Evolutionary conservation across 2,888 invertebrate genomes (phyloP).

Genomic region (Orchesellides sinensis): DNA sequence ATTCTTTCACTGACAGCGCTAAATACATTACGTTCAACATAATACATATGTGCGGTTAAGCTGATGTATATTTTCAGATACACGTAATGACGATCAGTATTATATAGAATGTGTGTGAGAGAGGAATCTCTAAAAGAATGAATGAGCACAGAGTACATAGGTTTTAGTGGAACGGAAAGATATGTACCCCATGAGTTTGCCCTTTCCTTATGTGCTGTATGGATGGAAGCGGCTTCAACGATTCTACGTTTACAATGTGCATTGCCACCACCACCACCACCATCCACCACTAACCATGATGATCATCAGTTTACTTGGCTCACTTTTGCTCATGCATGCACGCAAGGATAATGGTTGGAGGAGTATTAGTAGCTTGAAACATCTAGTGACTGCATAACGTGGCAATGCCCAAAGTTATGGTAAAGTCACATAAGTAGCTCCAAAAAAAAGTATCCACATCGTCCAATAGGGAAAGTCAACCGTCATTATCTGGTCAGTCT

Average conservation of each 20-base stretch:
- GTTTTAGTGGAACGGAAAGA: not conserved
- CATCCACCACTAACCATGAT: slow-evolving; percentile 13
- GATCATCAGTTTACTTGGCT: slow-evolving; percentile 46
- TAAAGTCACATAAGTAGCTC: slow-evolving; percentile 28
- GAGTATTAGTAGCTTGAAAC: slow-evolving; percentile 20
- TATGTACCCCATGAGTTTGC: not conserved
- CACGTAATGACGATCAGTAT: not conserved
- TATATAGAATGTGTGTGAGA: not conserved
- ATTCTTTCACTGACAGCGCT: too few species aligned
- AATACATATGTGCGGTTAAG: too few species aligned
- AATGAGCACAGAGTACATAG: slow-evolving; percentile 1
- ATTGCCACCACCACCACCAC: slow-evolving; percentile 8
- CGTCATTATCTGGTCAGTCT: slow-evolving; percentile 62
- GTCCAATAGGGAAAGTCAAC: slow-evolving; percentile 41
- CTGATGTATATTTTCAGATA: not conserved
- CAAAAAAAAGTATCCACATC: slow-evolving; percentile 28
- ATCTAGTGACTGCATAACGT: slow-evolving; percentile 24
- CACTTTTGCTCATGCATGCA: slow-evolving; percentile 54
- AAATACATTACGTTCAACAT: too few species aligned
- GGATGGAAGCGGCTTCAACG: not conserved
- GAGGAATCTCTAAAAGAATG: not conserved
- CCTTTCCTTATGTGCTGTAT: not conserved
- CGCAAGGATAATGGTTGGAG: slow-evolving; percentile 22
- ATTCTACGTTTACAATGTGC: not conserved
- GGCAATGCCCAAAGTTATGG: slow-evolving; percentile 33